Conservation (phyloP, 2,113 vertebrate genomes). For the Corydoras maculifer region DNA sequence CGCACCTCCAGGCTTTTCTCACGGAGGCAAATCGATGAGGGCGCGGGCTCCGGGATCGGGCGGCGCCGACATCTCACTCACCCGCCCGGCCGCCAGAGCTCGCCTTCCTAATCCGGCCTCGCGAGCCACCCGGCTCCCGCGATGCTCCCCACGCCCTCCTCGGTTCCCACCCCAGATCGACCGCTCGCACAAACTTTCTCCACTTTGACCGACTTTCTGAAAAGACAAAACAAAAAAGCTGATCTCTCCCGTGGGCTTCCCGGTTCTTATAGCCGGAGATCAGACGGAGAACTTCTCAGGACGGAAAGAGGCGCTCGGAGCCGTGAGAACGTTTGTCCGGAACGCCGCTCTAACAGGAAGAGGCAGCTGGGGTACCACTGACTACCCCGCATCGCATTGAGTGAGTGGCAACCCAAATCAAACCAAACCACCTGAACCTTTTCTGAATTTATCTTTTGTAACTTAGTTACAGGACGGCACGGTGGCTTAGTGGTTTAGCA, state of each 20-base stretch:
- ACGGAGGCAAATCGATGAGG: conserved; percentile 25
- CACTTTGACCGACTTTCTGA: conserved; percentile 5
- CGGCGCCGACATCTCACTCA: not conserved
- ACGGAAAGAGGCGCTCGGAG: too few relatives aligned
- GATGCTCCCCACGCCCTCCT: conserved; percentile 7
- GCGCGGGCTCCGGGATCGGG: conserved; percentile 6
- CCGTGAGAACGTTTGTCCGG: not conserved
- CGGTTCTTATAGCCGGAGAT: conserved; percentile 2
- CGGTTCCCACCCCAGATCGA: conserved; percentile 5
- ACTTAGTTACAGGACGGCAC: too few relatives aligned
- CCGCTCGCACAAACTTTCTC: not conserved
- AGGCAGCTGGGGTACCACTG: not conserved
- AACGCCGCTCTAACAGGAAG: not conserved
- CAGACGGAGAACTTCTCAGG: conserved; percentile 1
- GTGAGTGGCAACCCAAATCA: too few relatives aligned
- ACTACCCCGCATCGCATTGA: not conserved
- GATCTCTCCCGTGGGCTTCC: not conserved
- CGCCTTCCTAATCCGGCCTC: conserved; percentile 13
- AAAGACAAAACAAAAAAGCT: not conserved
- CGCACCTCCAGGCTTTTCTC: conserved; percentile 15
- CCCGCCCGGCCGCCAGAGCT: conserved; percentile 6
- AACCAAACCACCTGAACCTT: too few relatives aligned
- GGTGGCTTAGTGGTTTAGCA: too few relatives aligned
- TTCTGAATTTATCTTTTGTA: too few relatives aligned
- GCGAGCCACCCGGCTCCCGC: not conserved